Evolutionary conservation across 2,113 vertebrate species (phyloP).

Genomic region (Oryzias melastigma): DNA sequence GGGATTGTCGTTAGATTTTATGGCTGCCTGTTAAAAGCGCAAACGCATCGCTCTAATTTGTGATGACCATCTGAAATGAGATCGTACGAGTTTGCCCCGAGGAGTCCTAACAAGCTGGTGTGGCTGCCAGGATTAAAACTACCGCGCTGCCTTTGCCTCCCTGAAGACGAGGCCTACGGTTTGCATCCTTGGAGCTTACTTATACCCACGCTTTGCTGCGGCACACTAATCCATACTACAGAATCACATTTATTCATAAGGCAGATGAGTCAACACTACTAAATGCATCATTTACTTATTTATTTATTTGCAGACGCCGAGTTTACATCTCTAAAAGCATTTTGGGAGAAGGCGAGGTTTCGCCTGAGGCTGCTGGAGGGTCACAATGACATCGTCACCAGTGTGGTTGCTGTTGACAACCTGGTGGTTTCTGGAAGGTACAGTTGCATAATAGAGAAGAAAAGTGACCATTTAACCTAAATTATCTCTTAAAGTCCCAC

Average conservation of each 20-base stretch:
- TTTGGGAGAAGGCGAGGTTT: slow-evolving; percentile 77
- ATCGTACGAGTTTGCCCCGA: slow-evolving; percentile 39
- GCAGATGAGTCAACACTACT: slow-evolving; percentile 55
- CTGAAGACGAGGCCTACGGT: slow-evolving; percentile 38
- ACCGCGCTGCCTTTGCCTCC: slow-evolving; percentile 35
- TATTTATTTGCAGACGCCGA: slow-evolving; percentile 61
- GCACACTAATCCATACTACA: slow-evolving; percentile 56
- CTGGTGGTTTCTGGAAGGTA: slow-evolving; percentile 82
- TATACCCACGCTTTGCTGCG: slow-evolving; percentile 29
- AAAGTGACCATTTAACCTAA: slow-evolving; percentile 60
- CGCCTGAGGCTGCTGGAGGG: slow-evolving; percentile 76
- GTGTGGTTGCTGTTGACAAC: slow-evolving; percentile 78
- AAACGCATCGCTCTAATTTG: slow-evolving; percentile 21
- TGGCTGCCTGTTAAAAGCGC: slow-evolving; percentile 17
- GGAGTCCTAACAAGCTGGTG: slow-evolving; percentile 39
- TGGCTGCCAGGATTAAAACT: slow-evolving; percentile 44
- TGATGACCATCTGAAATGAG: slow-evolving; percentile 45
- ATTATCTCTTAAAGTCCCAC: slow-evolving; percentile 35
- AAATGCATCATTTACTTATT: slow-evolving; percentile 51
- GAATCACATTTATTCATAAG: slow-evolving; percentile 47
- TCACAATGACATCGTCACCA: slow-evolving; percentile 82
- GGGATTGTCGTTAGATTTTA: slow-evolving; percentile 7
- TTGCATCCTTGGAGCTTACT: slow-evolving; percentile 50
- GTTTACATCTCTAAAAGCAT: slow-evolving; percentile 60
- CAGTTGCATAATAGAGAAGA: slow-evolving; percentile 47